Percentiles rank a stretch among this genome's conserved stretches.
Evolutionary conservation across 2,888 invertebrate species (phyloP).

Genomic region (Galeopsomyia nigrocyanea): DNA sequence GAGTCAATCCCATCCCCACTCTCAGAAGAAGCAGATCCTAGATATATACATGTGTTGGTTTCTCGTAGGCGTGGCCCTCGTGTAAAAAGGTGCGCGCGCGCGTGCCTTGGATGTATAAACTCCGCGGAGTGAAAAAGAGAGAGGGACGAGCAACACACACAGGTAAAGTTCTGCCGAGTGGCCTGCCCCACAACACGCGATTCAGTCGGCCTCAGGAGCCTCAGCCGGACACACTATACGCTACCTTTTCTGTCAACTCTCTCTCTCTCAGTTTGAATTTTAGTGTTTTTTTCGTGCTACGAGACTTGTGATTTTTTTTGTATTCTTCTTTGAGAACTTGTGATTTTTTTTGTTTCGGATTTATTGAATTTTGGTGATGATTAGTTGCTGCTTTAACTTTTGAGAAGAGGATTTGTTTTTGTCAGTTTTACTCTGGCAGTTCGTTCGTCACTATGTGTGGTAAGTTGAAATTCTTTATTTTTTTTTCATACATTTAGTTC

Average conservation of each 20-base stretch:
- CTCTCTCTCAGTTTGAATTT: not conserved
- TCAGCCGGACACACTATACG: conserved; percentile 29
- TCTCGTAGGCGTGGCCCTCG: too few relatives aligned
- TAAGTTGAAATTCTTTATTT: conserved; percentile 28
- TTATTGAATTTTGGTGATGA: conserved; percentile 4
- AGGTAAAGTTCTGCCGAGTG: conserved; percentile 17
- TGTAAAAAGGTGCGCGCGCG: too few relatives aligned
- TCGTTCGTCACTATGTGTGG: conserved; percentile 32
- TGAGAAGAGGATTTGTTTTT: conserved; percentile 1
- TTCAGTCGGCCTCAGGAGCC: conserved; percentile 45
- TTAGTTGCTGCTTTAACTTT: not conserved
- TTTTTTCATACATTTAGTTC: not conserved
- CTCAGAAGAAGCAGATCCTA: too few relatives aligned
- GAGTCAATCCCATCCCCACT: too few relatives aligned
- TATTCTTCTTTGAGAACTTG: not conserved
- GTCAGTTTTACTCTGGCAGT: not conserved
- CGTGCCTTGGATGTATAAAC: too few relatives aligned
- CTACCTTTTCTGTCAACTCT: not conserved
- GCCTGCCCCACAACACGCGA: conserved; percentile 16
- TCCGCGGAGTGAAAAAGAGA: not conserved
- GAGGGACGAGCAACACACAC: conserved; percentile 27
- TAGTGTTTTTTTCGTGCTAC: not conserved
- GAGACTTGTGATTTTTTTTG: not conserved
- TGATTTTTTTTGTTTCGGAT: not conserved
- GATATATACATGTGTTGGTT: too few relatives aligned